These are phyloP conservation scores for Sycophila sp. DNA, from an alignment of 1,140 invertebrate species.

Conservation along the genomic window DNA sequence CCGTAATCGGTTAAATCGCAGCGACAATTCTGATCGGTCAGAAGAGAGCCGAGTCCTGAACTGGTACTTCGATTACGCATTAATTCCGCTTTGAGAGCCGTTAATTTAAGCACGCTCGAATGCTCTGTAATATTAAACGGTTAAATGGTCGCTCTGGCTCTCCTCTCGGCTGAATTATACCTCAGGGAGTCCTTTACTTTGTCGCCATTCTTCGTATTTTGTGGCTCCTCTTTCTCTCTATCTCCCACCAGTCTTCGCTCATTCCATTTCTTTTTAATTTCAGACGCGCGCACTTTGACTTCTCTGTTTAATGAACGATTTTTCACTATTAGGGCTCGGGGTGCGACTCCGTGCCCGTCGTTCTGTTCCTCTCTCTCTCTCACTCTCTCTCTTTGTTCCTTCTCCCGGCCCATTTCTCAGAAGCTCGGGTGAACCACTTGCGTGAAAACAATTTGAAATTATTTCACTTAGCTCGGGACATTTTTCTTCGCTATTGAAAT, in stretches of 20 bases:
- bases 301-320: constrained; percentile 32
- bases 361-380: not conserved
- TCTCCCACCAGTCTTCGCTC: not conserved
- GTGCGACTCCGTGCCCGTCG: not conserved
- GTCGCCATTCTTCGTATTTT: constrained; percentile 28
- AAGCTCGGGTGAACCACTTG: too few species aligned
- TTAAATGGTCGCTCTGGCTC: constrained; percentile 35
- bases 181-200: constrained; percentile 46
- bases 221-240: not conserved
- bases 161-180: constrained; percentile 49
- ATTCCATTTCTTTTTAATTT: constrained; percentile 33
- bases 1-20: too few species aligned
- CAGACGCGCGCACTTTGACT: not conserved
- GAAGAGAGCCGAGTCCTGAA: too few species aligned
- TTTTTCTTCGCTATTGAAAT: constrained; percentile 4
- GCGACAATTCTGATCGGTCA: too few species aligned
- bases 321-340: constrained; percentile 14
- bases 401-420: too few species aligned
- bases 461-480: constrained; percentile 11
- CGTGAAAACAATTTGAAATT: constrained; percentile 29
- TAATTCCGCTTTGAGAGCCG: constrained; percentile 51
- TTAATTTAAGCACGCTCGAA: constrained; percentile 44
- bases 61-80: constrained; percentile 53
- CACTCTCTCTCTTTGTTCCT: too few species aligned
- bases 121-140: constrained; percentile 33